Evolutionary conservation across 2,113 vertebrate species (phyloP).

Genomic region (Heterocephalus glaber): DNA sequence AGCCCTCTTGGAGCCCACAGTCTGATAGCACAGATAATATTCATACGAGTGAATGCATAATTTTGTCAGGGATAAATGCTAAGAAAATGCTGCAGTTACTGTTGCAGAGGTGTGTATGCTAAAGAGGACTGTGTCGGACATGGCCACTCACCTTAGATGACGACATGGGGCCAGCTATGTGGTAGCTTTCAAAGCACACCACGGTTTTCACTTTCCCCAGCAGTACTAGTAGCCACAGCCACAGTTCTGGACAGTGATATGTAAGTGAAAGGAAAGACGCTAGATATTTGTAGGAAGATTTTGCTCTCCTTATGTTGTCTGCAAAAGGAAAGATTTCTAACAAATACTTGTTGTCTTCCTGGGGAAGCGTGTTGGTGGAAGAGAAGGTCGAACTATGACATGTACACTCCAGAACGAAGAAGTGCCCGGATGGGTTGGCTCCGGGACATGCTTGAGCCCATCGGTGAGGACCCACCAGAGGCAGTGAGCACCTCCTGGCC

Average conservation of each 20-base stretch:
- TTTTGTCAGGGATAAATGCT: not conserved
- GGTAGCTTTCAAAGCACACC: not conserved
- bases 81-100: not conserved
- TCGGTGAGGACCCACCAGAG: not conserved
- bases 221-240: not conserved
- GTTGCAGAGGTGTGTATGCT: not conserved
- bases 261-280: not conserved
- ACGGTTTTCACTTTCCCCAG: not conserved
- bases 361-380: not conserved
- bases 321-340: not conserved
- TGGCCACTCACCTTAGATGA: not conserved
- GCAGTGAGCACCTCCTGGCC: too few relatives aligned
- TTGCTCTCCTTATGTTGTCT: not conserved
- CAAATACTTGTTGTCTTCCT: not conserved
- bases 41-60: not conserved
- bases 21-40: not conserved
- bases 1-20: not conserved
- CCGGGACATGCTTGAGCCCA: not conserved
- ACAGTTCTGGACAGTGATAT: not conserved
- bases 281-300: not conserved
- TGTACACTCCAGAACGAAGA: not conserved
- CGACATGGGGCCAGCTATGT: not conserved
- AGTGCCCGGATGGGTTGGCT: not conserved
- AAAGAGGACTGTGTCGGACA: not conserved
- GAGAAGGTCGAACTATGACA: not conserved